Percentiles rank a stretch among this genome's conserved stretches.
These are phyloP conservation scores for Vanessa cardui DNA, from an alignment of 2,888 invertebrate species.

Conservation along the genomic window DNA sequence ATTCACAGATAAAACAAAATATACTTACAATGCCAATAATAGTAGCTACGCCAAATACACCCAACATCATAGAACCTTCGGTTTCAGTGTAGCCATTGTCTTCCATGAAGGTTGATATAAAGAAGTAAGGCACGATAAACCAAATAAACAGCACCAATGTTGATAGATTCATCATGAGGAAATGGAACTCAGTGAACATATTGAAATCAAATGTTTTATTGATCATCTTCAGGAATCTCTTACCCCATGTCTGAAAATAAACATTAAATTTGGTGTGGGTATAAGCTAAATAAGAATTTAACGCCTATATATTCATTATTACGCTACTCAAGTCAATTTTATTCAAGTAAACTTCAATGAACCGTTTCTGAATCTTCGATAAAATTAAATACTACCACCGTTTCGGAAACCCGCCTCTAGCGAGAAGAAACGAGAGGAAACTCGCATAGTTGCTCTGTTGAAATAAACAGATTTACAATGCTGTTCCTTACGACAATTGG, in stretches of 20 bases:
- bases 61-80: conserved; percentile 89
- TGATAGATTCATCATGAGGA: conserved; percentile 92
- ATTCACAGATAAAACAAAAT: not conserved
- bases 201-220: conserved; percentile 92
- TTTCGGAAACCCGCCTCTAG: too few relatives aligned
- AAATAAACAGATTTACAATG: too few relatives aligned
- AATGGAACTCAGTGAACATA: conserved; percentile 91
- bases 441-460: too few relatives aligned
- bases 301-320: too few relatives aligned
- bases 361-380: too few relatives aligned
- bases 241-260: conserved; percentile 86
- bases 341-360: too few relatives aligned
- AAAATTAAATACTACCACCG: too few relatives aligned
- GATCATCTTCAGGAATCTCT: conserved; percentile 85
- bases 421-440: too few relatives aligned
- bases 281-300: too few relatives aligned
- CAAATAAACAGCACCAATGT: conserved; percentile 95
- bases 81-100: conserved; percentile 84
- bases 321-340: too few relatives aligned
- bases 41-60: conserved; percentile 93
- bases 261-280: too few relatives aligned
- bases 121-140: conserved; percentile 98
- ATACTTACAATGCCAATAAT: conserved; percentile 92
- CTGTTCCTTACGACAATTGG: too few relatives aligned
- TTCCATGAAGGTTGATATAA: conserved; percentile 91